Evolutionary conservation across 2,888 invertebrate genomes (phyloP).

Genomic region (Lottia gigantea): DNA sequence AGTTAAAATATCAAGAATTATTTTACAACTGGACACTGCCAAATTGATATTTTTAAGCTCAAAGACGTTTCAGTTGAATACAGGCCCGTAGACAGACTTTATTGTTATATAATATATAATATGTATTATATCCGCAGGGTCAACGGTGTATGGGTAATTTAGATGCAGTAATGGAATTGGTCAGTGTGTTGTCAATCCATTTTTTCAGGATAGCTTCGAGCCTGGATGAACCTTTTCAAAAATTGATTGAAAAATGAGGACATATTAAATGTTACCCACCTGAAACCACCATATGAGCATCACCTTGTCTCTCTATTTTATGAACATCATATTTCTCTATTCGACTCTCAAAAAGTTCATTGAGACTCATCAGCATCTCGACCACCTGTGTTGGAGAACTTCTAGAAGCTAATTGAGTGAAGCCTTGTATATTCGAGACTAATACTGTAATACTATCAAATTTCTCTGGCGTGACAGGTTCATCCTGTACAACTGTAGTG

Average conservation of each 20-base stretch:
- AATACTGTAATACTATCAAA: constrained; percentile 51
- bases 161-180: too few relatives aligned
- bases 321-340: constrained; percentile 50
- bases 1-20: not conserved
- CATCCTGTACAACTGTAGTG: constrained; percentile 51
- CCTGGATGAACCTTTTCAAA: too few relatives aligned
- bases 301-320: constrained; percentile 54
- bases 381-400: constrained; percentile 57
- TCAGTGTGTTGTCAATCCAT: too few relatives aligned
- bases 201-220: too few relatives aligned
- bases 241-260: too few relatives aligned
- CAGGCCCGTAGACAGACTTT: too few relatives aligned
- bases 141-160: too few relatives aligned
- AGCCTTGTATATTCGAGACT: constrained; percentile 56
- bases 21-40: not conserved
- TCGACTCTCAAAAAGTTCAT: constrained; percentile 43
- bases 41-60: too few relatives aligned
- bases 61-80: too few relatives aligned
- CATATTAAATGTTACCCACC: constrained; percentile 37
- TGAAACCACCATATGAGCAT: constrained; percentile 51
- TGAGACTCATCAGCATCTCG: constrained; percentile 50
- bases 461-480: constrained; percentile 47
- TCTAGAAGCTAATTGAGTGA: constrained; percentile 48
- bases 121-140: too few relatives aligned
- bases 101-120: too few relatives aligned